A percentile compares a stretch with the other conserved stretches of the same genome.
phyloP scores from a whole-genome alignment of 1,140 invertebrate genomes.

The Drosophila murphyi region DNA sequence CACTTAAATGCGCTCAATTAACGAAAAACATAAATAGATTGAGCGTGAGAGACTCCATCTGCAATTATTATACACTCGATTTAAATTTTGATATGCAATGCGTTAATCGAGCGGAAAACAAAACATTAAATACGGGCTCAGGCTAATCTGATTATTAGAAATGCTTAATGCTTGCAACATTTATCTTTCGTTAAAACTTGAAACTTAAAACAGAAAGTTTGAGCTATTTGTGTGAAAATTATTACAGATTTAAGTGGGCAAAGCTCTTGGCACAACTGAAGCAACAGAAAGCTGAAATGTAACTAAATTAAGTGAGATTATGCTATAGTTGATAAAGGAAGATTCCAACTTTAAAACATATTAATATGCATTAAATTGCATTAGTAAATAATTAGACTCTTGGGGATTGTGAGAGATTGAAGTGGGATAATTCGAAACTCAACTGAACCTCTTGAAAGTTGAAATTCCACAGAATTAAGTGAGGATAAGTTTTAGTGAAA shows the following conservation, averaged over 20 bases:
- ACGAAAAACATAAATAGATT: slow-evolving; percentile 1
- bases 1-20: slow-evolving; percentile 24
- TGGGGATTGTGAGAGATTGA: too few species aligned
- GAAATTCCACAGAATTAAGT: too few species aligned
- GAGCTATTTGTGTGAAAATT: background rate
- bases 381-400: too few species aligned
- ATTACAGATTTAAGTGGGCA: too few species aligned
- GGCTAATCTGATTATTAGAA: background rate
- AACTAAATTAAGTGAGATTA: background rate
- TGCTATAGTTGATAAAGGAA: too few species aligned
- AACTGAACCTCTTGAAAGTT: too few species aligned
- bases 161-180: background rate
- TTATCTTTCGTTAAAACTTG: background rate
- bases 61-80: slow-evolving; percentile 36
- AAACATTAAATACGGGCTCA: background rate
- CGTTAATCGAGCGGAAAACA: slow-evolving; percentile 50
- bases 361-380: too few species aligned
- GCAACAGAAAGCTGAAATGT: background rate
- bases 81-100: slow-evolving; percentile 26
- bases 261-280: background rate
- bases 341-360: too few species aligned
- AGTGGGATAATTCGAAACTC: too few species aligned
- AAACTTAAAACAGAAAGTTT: background rate
- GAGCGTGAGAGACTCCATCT: slow-evolving; percentile 25
- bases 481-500: too few species aligned